Percentiles rank a stretch among this genome's conserved stretches.
phyloP scores from a whole-genome alignment of 2,113 vertebrate genomes.

The Plecturocebus donacophilus region DNA sequence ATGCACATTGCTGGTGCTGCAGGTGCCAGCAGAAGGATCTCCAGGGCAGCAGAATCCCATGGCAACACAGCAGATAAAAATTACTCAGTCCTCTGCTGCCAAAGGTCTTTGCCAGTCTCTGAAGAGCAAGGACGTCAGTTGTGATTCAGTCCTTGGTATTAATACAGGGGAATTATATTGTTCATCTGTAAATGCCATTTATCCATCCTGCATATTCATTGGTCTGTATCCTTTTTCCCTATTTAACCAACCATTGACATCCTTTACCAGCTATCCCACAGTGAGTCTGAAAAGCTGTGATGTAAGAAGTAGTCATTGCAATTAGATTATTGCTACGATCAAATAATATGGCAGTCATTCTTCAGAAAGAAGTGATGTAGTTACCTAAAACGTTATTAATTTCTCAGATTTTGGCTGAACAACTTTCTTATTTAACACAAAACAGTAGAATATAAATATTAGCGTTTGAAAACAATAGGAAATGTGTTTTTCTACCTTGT shows the following conservation, averaged over 20 bases:
- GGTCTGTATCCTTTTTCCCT: not conserved
- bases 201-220: not conserved
- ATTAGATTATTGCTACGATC: conserved; percentile 37
- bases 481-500: not conserved
- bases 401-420: conserved; percentile 31
- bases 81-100: not conserved
- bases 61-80: conserved; percentile 7
- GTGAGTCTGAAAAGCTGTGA: not conserved
- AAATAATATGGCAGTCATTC: not conserved
- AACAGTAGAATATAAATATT: not conserved
- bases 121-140: not conserved
- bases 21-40: not conserved
- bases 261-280: not conserved
- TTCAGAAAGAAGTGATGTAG: conserved; percentile 57
- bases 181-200: not conserved
- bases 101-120: not conserved
- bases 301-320: conserved; percentile 6
- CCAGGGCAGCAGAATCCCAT: conserved; percentile 12
- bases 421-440: conserved; percentile 55
- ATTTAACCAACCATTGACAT: not conserved
- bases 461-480: not conserved
- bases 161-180: not conserved
- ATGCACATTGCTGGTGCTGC: not conserved
- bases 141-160: conserved; percentile 16
- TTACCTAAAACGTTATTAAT: conserved; percentile 42